Evolutionary conservation across 2,888 invertebrate species (phyloP).

Genomic region (Drosophila vallismaia): DNA sequence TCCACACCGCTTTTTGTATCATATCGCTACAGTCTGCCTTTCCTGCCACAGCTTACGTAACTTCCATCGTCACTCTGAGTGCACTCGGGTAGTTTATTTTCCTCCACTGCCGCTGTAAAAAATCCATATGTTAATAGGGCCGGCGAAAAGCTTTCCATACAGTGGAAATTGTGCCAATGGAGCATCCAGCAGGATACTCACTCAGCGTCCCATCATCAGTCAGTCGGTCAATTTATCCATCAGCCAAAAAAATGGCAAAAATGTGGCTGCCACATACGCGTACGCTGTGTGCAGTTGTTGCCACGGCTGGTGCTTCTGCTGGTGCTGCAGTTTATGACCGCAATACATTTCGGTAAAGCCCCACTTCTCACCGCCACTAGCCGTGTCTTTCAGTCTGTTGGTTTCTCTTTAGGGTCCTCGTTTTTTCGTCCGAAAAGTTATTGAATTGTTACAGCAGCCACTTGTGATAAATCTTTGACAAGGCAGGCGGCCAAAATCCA

Average conservation of each 20-base stretch:
- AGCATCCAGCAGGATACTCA: conserved; percentile 3
- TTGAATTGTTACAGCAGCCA: conserved; percentile 71
- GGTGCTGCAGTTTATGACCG: conserved; percentile 66
- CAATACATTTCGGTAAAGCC: conserved; percentile 60
- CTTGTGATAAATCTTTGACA: conserved; percentile 71
- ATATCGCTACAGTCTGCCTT: not conserved
- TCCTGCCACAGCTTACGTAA: not conserved
- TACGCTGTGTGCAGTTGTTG: conserved; percentile 19
- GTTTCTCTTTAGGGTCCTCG: conserved; percentile 22
- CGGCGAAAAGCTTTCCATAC: conserved; percentile 10
- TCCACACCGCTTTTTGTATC: not conserved
- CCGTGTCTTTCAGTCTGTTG: conserved; percentile 8
- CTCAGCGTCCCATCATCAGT: conserved; percentile 23
- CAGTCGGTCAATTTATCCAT: conserved; percentile 11
- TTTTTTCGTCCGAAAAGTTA: conserved; percentile 59
- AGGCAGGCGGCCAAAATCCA: conserved; percentile 32
- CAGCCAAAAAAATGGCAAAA: conserved; percentile 20
- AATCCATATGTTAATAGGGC: conserved; percentile 20
- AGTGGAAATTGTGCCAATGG: conserved; percentile 5
- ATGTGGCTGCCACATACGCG: conserved; percentile 19
- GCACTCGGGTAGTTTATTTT: conserved; percentile 1
- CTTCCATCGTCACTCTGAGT: not conserved
- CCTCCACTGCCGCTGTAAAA: not conserved
- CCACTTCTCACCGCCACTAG: not conserved
- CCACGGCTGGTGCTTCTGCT: conserved; percentile 35